phyloP scores from a whole-genome alignment of 2,888 invertebrate species.

The Agonum fuliginosum region DNA sequence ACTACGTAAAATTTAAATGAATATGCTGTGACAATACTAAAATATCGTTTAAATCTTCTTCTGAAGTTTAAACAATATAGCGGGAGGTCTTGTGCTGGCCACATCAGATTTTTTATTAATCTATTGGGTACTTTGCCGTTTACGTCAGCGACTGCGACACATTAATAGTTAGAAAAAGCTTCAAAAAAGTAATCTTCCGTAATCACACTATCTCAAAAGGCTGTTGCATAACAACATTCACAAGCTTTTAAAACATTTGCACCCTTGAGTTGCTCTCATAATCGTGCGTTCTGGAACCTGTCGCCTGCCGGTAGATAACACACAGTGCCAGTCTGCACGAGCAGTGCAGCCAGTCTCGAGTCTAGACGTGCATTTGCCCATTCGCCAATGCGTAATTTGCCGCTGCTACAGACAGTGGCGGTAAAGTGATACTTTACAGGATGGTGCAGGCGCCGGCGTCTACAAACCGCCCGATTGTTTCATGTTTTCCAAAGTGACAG shows the following conservation, averaged over 20 bases:
- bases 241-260: conserved; percentile 2
- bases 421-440: conserved; percentile 46
- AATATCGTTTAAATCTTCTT: too few species aligned
- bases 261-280: neutral
- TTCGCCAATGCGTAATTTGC: conserved; percentile 46
- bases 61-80: too few species aligned
- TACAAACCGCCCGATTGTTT: conserved; percentile 31
- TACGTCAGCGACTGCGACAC: neutral
- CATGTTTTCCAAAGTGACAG: conserved; percentile 37
- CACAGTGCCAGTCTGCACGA: conserved; percentile 12
- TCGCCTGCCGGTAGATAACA: conserved; percentile 32
- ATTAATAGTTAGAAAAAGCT: neutral
- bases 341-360: neutral
- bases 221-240: neutral
- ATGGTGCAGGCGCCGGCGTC: conserved; percentile 52
- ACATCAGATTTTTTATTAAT: too few species aligned
- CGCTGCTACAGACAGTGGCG: neutral
- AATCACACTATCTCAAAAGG: neutral
- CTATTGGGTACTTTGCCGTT: too few species aligned
- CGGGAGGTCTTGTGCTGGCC: too few species aligned
- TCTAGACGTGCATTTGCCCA: conserved; percentile 36
- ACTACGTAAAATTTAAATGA: too few species aligned
- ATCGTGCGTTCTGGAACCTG: conserved; percentile 8
- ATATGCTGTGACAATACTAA: too few species aligned
- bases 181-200: neutral